Base-by-base conservation (phyloP, 2,113 vertebrate species). In the Pomatostomus ruficeps region DNA sequence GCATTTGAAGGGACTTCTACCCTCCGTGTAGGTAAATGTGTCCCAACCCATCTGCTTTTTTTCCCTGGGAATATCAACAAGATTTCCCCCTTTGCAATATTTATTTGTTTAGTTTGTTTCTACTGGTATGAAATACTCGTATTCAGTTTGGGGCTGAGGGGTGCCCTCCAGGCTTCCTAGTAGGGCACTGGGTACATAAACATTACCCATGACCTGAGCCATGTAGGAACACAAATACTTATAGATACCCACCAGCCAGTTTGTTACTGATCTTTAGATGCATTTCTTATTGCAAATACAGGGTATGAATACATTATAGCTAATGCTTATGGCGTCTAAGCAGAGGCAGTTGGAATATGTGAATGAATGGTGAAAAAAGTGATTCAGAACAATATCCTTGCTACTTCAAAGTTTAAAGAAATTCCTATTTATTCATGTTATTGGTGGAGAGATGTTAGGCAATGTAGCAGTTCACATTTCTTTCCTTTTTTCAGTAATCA, bases 81-180 rank as follows among this genome's bases (percentile, higher is more conserved):
- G 54, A 49, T 20, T n/a, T n/a, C n/a, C n/a, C n/a, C n/a, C n/a
- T n/a, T n/a, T 54, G 18, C 18, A 45, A 6, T 0, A 0, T 36
- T 42, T 43, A 40, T 68, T 77, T 70, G 6, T 35, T 63, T 28
- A n/a, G 11, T 13, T 72, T 45, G 2, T 63, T 77, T 70, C 31
- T 85, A 28, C 17, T 77, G 22, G 26, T 66, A 2, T 9, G 36
- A 81, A 81, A 43, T 46, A 42, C 36, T 80, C 3, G 5, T 45
- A 38, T 35, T 74, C 45, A 16, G 13, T 76, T 95, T 87, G 52
- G 65, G 42, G 26, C 17, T 87, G 40, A 40, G 66, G 20, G 9
- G 20, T 84, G 18, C 29, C 22, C 10, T 36, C 25, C 19, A 15
- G 57, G 17, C 35, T 71, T 78, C 66, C 67, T 45, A 35, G 25